Percentiles rank a stretch among this genome's conserved stretches.
Evolutionary conservation across 2,888 invertebrate species (phyloP).

Genomic region (Spialia ferax): DNA sequence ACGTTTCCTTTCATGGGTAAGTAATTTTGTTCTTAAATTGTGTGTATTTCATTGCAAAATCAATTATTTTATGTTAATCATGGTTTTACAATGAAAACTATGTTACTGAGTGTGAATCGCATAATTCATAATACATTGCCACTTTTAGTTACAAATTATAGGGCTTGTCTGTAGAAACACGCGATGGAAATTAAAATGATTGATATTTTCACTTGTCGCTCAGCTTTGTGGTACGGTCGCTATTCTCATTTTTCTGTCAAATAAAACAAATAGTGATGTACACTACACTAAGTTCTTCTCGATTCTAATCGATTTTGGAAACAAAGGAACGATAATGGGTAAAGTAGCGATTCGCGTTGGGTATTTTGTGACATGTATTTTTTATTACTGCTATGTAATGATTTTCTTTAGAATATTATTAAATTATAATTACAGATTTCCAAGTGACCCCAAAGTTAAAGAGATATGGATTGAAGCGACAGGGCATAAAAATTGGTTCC

Average conservation of each 20-base stretch:
- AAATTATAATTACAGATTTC: slow-evolving; percentile 34
- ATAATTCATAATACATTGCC: background rate
- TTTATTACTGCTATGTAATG: background rate
- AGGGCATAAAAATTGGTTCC: slow-evolving; percentile 39
- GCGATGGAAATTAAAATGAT: background rate
- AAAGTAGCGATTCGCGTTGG: too few relatives aligned
- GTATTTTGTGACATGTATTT: too few relatives aligned
- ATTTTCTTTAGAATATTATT: background rate
- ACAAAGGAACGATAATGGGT: background rate
- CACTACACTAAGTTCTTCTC: too few relatives aligned
- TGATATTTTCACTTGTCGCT: background rate
- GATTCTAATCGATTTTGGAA: background rate
- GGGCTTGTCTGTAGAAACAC: background rate
- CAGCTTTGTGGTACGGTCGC: background rate
- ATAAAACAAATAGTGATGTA: background rate
- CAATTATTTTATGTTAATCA: background rate
- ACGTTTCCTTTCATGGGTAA: background rate
- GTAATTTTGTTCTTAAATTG: background rate
- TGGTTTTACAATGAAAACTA: background rate
- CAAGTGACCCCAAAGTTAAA: slow-evolving; percentile 40
- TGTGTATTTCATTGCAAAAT: background rate
- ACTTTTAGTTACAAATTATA: background rate
- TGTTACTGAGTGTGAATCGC: background rate
- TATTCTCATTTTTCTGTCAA: background rate
- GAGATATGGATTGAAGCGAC: slow-evolving; percentile 43